Evolutionary conservation across 2,888 invertebrate species (phyloP).

Genomic region (Cenopis cana): DNA sequence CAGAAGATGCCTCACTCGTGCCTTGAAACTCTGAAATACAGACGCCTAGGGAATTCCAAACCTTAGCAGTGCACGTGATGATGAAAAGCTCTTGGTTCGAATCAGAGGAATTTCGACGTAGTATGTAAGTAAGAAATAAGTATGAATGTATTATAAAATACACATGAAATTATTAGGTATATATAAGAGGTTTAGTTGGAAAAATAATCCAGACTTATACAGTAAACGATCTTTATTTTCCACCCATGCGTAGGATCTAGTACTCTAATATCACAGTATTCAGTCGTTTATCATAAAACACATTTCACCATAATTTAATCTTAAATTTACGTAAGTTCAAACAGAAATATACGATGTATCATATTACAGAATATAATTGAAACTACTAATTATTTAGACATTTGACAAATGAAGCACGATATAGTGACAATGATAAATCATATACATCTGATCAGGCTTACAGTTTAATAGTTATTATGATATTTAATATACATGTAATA

Average conservation of each 20-base stretch:
- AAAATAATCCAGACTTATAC: conserved; percentile 38
- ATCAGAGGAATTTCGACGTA: too few relatives aligned
- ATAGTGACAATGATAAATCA: too few relatives aligned
- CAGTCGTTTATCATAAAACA: conserved; percentile 54
- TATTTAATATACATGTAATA: neutral
- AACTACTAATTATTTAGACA: neutral
- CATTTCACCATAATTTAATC: neutral
- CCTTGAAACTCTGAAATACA: too few relatives aligned
- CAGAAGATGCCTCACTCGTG: too few relatives aligned
- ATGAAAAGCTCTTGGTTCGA: too few relatives aligned
- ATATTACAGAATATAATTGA: neutral
- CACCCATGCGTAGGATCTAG: conserved; percentile 63
- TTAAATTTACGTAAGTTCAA: neutral
- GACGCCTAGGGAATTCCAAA: too few relatives aligned
- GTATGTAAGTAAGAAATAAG: too few relatives aligned
- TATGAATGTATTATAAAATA: neutral
- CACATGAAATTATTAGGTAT: neutral
- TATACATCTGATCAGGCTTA: neutral
- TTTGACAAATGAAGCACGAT: neutral
- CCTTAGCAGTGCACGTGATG: too few relatives aligned
- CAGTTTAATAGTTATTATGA: neutral
- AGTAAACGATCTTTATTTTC: conserved; percentile 51
- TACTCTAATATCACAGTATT: conserved; percentile 79
- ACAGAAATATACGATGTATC: neutral
- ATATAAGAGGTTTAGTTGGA: neutral